Conservation (phyloP, 2,797 vertebrate species). For the Paramormyrops hopkinsi region DNA sequence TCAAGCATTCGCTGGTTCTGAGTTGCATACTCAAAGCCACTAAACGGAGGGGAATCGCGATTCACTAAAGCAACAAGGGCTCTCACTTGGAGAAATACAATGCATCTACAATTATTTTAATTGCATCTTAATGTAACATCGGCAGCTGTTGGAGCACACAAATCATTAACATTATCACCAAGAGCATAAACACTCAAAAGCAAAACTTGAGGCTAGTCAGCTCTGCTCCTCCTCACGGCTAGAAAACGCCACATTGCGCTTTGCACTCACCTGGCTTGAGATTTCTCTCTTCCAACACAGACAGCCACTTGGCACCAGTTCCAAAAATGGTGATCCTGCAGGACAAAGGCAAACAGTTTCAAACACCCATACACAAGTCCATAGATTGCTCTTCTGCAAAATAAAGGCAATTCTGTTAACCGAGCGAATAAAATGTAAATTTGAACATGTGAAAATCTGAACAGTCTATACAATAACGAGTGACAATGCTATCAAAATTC, state of each 20-base stretch:
- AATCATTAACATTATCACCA: not conserved
- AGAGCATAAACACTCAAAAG: not conserved
- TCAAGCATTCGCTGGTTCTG: not conserved
- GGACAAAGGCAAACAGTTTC: not conserved
- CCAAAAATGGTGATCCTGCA: slow-evolving; percentile 87
- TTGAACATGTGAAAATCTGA: not conserved
- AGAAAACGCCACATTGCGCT: not conserved
- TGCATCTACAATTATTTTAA: not conserved
- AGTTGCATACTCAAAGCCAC: not conserved
- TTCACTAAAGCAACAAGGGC: not conserved
- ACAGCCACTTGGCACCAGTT: slow-evolving; percentile 89
- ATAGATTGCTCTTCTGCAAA: not conserved
- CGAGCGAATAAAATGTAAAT: not conserved
- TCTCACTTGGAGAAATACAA: not conserved
- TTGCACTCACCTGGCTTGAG: slow-evolving; percentile 79
- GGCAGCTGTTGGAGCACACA: not conserved
- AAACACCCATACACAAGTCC: not conserved
- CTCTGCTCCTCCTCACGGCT: not conserved
- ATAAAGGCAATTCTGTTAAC: not conserved
- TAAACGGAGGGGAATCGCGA: not conserved
- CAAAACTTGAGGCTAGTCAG: not conserved
- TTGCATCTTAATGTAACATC: slow-evolving; percentile 1
- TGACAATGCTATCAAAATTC: not conserved
- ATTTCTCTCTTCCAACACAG: slow-evolving; percentile 82
- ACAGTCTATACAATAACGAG: not conserved